Evolutionary conservation across 1,140 invertebrate genomes (phyloP), one percentile per base, ranked within the genome.

Genomic region (Drosophila asahinai): DNA sequence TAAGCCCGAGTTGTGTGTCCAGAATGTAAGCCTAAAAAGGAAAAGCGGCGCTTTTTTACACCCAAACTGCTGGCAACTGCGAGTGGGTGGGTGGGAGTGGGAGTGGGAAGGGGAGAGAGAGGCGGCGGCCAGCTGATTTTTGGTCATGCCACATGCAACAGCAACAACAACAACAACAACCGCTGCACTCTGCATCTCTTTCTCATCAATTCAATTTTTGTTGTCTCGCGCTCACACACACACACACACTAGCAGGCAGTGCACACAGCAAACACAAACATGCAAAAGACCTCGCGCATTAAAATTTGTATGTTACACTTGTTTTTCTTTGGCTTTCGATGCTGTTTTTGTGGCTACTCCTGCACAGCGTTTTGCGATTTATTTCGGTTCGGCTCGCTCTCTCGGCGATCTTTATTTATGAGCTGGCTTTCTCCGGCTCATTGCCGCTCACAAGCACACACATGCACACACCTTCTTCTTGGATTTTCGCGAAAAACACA

Each of bases 131-230:
- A 74, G 71, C 71, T 74, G 71, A 74, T 74, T 74, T 74, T 72
- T 43, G 55, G 71, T 48, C 54, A 45, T 66, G 58, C 58, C 63
- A 66, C 71, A 74, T 74, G 71, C 71, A 72, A 70, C 71, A 71
- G 68, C 67, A 60, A 55, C 52, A 72, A 72, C 52, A 68, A 17
- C 40, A 12, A 22, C 38, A 57, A 38, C 30, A 17, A 19, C 22
- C 38, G 9, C 33, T 43, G 52, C 52, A 42, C 33, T 30, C 33
- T 30, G 33, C 62, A 5, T 60, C 55, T 30, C 57, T 40, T n/a
- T 25, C 60, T 33, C 57, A 11, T n/a, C 19, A 66, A 66, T 52
- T 43, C 17, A 67, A 54, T 70, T 67, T 43, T 66, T 67, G 38
- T 67, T 70, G 66, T 68, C 51, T 54, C 51, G 33, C 60, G 8